Evolutionary conservation across 2,888 invertebrate species (phyloP), one percentile per base, ranked within the genome.

Genomic region (Hypolimnas misippus): DNA sequence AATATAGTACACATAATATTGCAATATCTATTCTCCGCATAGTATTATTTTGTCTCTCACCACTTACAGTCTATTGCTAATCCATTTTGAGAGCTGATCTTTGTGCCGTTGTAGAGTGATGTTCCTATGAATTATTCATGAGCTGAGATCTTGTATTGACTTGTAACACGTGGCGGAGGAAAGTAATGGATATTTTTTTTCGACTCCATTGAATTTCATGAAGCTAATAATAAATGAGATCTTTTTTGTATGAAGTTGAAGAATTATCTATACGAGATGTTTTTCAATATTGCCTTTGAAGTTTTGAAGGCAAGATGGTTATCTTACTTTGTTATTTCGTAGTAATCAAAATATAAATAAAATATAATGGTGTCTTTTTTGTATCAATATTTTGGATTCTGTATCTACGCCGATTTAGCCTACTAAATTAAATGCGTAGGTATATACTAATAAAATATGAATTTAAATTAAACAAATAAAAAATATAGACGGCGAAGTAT

Each of bases 101-200:
- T 46, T 10, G 49, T 51, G 58, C 42, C 25, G 44, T 54, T 46
- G 57, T 29, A 19, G 38, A 51, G 52, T 46, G 59, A 61, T 55
- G 61, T 51, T 56, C 67, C 40, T 50, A 49, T 71, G 70, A 70
- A 74, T 73, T 68, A 74, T 73, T 73, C 70, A 74, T 73, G 66
- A 67, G 66, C n/a, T 17, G 64, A 58, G 31, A 57, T 63, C 59
- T 33, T 56, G 69, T 70, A 71, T 67, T 63, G 69, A 62, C 65
- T 67, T 55, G 66, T 67, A 62, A 65, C 63, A 54, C 55, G 49
- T 57, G 53, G 46, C 42, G 12, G 7, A 33, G 57, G 49, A 54
- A 40, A 38, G 51, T 62, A 61, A 57, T 64, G 61, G 61, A 64
- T 64, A 66, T 61, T 64, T 63, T 54, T 53, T 38, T 52, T 8